phyloP scores from a whole-genome alignment of 2,113 vertebrate species.

The Strigops habroptila region DNA sequence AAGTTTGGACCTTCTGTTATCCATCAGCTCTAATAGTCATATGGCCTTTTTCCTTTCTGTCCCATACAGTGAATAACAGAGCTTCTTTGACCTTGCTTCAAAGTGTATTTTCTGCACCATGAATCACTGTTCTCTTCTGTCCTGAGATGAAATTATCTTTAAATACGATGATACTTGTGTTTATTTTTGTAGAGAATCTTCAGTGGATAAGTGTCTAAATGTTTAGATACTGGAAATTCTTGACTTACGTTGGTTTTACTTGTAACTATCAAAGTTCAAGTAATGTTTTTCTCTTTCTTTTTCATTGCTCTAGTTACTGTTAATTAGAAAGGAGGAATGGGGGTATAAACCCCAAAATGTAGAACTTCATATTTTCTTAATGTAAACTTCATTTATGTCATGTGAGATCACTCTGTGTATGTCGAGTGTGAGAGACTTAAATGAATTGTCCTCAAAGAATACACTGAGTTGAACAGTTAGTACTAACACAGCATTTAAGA shows the following conservation, averaged over 20 bases:
- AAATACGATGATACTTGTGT: neutral
- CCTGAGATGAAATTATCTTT: neutral
- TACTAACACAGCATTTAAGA: neutral
- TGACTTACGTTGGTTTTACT: neutral
- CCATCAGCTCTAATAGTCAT: neutral
- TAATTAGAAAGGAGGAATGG: neutral
- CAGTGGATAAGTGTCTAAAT: neutral
- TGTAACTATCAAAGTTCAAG: neutral
- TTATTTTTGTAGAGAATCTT: neutral
- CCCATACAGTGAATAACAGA: neutral
- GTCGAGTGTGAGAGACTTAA: neutral
- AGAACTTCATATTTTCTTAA: neutral
- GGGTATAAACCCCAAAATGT: neutral
- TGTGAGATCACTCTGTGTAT: rapidly evolving
- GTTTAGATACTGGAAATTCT: neutral
- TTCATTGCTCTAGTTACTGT: neutral
- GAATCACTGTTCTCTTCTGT: neutral
- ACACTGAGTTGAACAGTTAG: neutral
- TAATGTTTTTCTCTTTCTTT: neutral
- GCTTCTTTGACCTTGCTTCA: neutral
- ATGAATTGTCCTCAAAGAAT: neutral
- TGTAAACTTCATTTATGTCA: neutral
- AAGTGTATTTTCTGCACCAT: neutral
- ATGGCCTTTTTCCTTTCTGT: neutral
- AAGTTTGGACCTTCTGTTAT: neutral